These are phyloP conservation scores for Odontothrips loti DNA, from an alignment of 2,888 invertebrate genomes.

Conservation along the genomic window DNA sequence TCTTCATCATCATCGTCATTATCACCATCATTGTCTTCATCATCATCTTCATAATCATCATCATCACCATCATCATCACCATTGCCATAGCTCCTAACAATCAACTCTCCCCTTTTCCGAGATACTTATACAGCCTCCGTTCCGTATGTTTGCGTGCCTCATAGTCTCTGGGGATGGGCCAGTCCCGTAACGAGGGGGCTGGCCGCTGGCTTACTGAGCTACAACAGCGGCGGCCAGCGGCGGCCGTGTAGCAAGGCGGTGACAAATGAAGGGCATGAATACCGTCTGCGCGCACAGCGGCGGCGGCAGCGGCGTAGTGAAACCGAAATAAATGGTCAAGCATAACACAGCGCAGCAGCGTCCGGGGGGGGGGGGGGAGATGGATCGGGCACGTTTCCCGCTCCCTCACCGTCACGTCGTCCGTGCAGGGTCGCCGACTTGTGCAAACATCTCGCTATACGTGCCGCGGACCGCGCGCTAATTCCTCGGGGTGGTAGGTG, in stretches of 20 bases:
- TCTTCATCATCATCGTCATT: too few relatives aligned
- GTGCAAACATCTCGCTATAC: neutral
- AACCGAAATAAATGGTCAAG: slow-evolving; percentile 18
- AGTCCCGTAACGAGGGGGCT: neutral
- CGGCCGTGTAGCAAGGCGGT: neutral
- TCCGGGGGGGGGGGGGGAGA: neutral
- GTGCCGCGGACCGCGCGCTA: neutral
- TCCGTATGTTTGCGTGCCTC: too few relatives aligned
- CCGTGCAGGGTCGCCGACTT: neutral
- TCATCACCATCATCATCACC: too few relatives aligned
- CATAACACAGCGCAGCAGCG: neutral
- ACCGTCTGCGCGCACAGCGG: neutral
- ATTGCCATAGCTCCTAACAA: too few relatives aligned
- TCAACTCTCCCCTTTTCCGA: too few relatives aligned
- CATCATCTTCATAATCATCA: too few relatives aligned
- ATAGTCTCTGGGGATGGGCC: too few relatives aligned
- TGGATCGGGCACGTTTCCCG: neutral
- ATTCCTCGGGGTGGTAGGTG: too few relatives aligned
- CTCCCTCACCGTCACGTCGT: neutral
- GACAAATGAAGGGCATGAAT: neutral
- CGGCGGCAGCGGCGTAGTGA: neutral
- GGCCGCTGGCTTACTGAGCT: neutral
- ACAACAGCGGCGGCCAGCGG: neutral
- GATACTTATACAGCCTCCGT: too few relatives aligned
- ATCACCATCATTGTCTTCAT: too few relatives aligned